These are phyloP conservation scores for Plutomurus gul DNA, from an alignment of 1,140 invertebrate species.

Conservation along the genomic window DNA sequence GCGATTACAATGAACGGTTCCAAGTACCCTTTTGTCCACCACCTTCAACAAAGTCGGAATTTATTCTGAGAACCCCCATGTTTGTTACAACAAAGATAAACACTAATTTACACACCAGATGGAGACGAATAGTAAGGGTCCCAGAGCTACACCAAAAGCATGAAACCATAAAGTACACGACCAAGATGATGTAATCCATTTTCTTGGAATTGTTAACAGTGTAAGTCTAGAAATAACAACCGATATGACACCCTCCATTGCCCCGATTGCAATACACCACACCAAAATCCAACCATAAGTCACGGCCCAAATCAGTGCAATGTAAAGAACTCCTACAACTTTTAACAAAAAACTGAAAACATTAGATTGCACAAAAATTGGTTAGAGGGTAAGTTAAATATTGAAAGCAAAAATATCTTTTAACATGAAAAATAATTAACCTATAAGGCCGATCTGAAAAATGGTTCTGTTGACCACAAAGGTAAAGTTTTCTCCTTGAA, in stretches of 20 bases:
- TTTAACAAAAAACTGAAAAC: no score
- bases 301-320: background rate
- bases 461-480: constrained; percentile 23
- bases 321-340: constrained; percentile 40
- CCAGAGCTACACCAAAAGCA: constrained; percentile 25
- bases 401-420: background rate
- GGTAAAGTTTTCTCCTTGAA: background rate
- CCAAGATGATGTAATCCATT: constrained; percentile 37
- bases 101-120: background rate
- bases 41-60: background rate
- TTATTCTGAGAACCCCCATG: no score
- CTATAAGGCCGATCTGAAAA: constrained; percentile 24
- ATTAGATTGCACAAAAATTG: no score
- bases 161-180: constrained; percentile 31
- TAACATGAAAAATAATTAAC: background rate
- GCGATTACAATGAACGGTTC: constrained; percentile 23
- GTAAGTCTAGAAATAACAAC: constrained; percentile 25
- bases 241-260: constrained; percentile 31
- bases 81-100: background rate
- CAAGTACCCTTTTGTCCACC: background rate
- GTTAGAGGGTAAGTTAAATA: no score
- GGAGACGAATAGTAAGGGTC: constrained; percentile 1
- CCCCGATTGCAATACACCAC: constrained; percentile 4
- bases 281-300: constrained; percentile 46
- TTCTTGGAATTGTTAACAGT: constrained; percentile 35